phyloP scores from a whole-genome alignment of 2,797 vertebrate genomes.

The Bufotes viridis region DNA sequence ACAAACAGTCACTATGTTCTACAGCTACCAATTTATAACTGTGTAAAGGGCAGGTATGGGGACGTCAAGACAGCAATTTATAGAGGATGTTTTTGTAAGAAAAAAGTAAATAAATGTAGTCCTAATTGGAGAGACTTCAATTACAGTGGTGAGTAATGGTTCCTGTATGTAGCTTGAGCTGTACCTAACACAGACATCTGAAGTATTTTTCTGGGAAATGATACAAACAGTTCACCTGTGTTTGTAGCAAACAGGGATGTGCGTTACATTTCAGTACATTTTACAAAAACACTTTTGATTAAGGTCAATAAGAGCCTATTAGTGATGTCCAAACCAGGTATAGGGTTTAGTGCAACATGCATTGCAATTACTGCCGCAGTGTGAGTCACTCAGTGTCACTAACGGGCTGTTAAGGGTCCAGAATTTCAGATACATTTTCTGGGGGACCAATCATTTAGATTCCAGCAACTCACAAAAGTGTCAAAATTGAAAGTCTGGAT shows the following conservation, averaged over 20 bases:
- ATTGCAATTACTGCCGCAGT: not conserved
- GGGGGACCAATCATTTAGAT: not conserved
- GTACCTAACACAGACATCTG: not conserved
- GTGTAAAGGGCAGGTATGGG: not conserved
- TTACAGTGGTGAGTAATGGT: slow-evolving; percentile 14
- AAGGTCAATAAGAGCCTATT: not conserved
- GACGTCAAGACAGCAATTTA: slow-evolving; percentile 20
- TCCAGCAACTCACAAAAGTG: not conserved
- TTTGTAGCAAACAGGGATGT: not conserved
- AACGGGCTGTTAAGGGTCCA: not conserved
- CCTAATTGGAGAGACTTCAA: slow-evolving; percentile 33
- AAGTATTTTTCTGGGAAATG: not conserved
- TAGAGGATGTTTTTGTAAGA: not conserved
- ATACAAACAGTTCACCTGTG: not conserved
- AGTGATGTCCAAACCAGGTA: not conserved
- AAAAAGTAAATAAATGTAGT: not conserved
- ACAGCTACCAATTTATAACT: slow-evolving; percentile 17
- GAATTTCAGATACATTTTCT: not conserved
- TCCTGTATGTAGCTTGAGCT: not conserved
- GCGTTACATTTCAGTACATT: not conserved
- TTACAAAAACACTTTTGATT: not conserved
- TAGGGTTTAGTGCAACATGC: not conserved
- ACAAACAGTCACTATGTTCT: slow-evolving; percentile 18
- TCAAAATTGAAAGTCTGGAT: not conserved
- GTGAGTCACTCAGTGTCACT: not conserved